Evolutionary conservation across 2,113 vertebrate genomes (phyloP).

Genomic region (Dromas ardeola): DNA sequence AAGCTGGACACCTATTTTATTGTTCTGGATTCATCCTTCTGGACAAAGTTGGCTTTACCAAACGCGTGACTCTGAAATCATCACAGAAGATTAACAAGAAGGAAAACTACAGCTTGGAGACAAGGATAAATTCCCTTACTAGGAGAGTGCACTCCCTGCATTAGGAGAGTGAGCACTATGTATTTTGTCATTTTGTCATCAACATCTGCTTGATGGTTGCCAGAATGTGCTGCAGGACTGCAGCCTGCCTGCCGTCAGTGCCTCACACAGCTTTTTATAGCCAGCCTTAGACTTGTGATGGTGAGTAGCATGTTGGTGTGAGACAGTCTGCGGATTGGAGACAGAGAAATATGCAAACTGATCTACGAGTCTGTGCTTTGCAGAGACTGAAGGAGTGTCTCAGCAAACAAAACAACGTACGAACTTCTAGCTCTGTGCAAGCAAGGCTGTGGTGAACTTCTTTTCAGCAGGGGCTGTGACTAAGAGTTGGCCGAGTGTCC

Average conservation of each 20-base stretch:
- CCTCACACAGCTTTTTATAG: background rate
- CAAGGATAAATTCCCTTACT: background rate
- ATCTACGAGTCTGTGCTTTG: background rate
- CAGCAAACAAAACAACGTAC: background rate
- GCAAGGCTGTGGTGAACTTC: background rate
- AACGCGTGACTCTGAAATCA: background rate
- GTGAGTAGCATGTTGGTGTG: background rate
- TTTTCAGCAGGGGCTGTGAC: background rate
- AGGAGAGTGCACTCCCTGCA: too few relatives aligned
- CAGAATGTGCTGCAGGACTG: background rate
- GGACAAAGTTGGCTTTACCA: background rate
- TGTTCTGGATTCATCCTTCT: background rate
- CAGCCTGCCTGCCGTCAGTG: background rate
- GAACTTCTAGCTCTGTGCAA: background rate
- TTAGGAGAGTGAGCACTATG: background rate
- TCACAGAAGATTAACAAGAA: background rate
- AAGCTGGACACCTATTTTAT: background rate
- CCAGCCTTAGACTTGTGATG: background rate
- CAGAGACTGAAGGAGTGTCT: background rate
- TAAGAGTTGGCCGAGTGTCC: background rate
- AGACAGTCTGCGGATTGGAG: conserved; percentile 30
- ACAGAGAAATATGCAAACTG: background rate
- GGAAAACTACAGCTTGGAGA: background rate
- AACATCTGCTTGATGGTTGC: background rate
- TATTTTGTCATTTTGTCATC: conserved; percentile 6